phyloP scores from a whole-genome alignment of 1,140 invertebrate species.

The Rhyacophila brunnea region DNA sequence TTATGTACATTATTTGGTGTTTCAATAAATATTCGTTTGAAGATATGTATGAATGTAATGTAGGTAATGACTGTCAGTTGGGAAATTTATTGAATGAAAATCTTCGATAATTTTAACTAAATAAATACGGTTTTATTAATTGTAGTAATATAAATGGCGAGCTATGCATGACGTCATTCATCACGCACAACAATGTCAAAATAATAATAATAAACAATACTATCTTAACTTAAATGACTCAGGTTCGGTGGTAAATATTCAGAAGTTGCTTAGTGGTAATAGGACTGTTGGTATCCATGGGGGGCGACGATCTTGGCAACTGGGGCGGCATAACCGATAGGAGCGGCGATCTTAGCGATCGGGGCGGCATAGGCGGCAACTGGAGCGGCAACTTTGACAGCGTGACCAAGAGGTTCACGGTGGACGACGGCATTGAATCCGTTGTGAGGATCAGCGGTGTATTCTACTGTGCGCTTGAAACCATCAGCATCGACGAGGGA shows the following conservation, averaged over 20 bases:
- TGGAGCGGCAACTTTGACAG: conserved; percentile 38
- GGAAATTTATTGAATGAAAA: not conserved
- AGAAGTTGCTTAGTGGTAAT: conserved; percentile 20
- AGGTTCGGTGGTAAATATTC: not conserved
- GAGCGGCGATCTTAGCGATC: conserved; percentile 34
- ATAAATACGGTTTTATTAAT: conserved; percentile 8
- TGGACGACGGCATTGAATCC: conserved; percentile 53
- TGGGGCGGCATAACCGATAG: conserved; percentile 39
- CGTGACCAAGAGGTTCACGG: conserved; percentile 39
- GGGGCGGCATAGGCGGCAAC: conserved; percentile 40
- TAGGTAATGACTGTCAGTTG: not conserved
- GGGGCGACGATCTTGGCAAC: conserved; percentile 33
- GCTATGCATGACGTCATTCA: not conserved
- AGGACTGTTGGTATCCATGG: conserved; percentile 35
- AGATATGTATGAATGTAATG: no score
- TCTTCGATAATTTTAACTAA: not conserved
- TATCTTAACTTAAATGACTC: conserved; percentile 16
- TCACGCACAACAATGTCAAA: not conserved
- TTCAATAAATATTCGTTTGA: no score
- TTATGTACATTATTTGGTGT: no score
- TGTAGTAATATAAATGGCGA: not conserved
- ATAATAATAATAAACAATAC: not conserved
- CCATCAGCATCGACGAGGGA: conserved; percentile 58
- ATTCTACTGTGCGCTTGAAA: conserved; percentile 57
- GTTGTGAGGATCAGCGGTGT: conserved; percentile 57